Evolutionary conservation across 1,140 invertebrate genomes (phyloP).

Genomic region (Drosophila ironensis): DNA sequence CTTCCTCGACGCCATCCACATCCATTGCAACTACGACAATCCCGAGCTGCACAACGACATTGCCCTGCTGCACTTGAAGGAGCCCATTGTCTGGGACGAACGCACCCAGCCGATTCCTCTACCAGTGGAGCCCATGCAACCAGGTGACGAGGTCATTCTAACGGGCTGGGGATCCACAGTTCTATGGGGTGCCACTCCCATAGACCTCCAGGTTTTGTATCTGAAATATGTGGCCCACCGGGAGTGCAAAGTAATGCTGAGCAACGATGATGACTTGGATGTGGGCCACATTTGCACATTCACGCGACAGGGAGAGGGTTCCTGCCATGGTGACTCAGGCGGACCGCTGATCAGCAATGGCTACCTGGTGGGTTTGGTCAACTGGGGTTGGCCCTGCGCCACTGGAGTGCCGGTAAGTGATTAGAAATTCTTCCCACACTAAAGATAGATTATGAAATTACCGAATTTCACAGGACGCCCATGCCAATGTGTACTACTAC

Average conservation of each 20-base stretch:
- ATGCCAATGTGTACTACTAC: constrained; percentile 74
- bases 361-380: constrained; percentile 82
- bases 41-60: constrained; percentile 82
- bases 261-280: constrained; percentile 28
- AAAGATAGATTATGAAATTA: not conserved
- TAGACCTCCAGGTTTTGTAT: constrained; percentile 39
- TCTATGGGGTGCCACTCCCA: constrained; percentile 29
- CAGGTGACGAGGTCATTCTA: constrained; percentile 77
- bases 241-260: constrained; percentile 19
- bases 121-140: constrained; percentile 23
- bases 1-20: constrained; percentile 18
- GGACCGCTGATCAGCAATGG: constrained; percentile 82
- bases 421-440: not conserved
- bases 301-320: constrained; percentile 83
- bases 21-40: constrained; percentile 64
- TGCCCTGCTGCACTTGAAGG: constrained; percentile 81
- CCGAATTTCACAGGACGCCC: constrained; percentile 67
- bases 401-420: constrained; percentile 68
- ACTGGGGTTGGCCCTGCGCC: constrained; percentile 83
- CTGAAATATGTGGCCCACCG: constrained; percentile 35
- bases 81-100: constrained; percentile 78
- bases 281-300: constrained; percentile 84
- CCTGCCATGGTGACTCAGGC: constrained; percentile 84
- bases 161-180: constrained; percentile 70
- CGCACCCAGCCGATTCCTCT: constrained; percentile 79